Base-by-base conservation (phyloP, 2,888 invertebrate species). In the Epistrophella euchroma region DNA sequence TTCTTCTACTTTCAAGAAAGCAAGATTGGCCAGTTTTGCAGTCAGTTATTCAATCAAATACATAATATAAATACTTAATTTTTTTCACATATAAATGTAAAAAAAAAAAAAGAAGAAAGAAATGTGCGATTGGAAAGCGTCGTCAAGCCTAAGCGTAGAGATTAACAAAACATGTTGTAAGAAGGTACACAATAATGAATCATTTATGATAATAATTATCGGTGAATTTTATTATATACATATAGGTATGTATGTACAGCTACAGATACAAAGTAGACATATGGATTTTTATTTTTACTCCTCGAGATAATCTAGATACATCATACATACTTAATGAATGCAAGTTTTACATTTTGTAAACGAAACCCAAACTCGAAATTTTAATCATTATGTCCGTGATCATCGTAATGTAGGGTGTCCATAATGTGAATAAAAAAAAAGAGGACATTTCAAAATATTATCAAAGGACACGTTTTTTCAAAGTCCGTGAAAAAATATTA, bases 31-130 rank as follows among this genome's bases (percentile, higher is more conserved):
- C 58, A 58, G 58, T 58, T 58, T 35, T 3, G 32, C 58, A 58
- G 58, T 58, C 32, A 58, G 58, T 58, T 58, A 58, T 58, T 58
- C 35, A 58, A 58, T 58, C 19, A 35, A 35, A 35, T n/a, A 58
- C 32, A 32, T 35, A 56, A 56, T 17, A 56, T n/a, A 32, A 10
- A 56, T 32, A 55, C 15, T 17, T 11, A 11, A n/a, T 56, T 32
- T 56, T 17, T n/a, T n/a, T n/a, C n/a, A n/a, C n/a, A 55, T 55
- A 32, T 17, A 56, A 4, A 11, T 25, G 13, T 13, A 15, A 6
- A 25, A 19, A 52, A 45, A 45, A 25, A 15, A 19, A 25, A 47
- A 47, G 15, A 25, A 15, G 15, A 15, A 22, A 52, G 50, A 52
- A 52, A 50, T 50, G 50, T 50, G 25, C 7, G 13, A 52, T 52